Evolutionary conservation across 2,113 vertebrate species (phyloP).

Genomic region (Climacteris rufus): DNA sequence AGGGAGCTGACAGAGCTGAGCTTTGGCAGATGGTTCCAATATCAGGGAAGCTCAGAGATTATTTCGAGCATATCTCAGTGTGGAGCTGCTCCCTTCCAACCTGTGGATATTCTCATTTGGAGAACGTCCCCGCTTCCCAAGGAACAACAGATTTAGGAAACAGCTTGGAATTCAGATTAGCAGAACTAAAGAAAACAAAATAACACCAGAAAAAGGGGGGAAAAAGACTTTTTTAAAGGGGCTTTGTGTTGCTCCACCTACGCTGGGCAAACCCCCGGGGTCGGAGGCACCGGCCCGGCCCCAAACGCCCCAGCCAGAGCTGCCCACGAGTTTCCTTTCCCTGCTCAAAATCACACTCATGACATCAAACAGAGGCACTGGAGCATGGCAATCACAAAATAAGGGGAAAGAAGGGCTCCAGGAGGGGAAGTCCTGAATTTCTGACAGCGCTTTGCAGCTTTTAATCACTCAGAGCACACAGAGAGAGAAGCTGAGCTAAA

Average conservation of each 20-base stretch:
- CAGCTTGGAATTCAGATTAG: constrained; percentile 9
- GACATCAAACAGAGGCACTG: background rate
- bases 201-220: background rate
- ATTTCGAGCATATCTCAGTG: background rate
- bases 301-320: background rate
- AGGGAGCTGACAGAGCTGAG: background rate
- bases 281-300: background rate
- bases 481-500: constrained; percentile 29
- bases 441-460: constrained; percentile 35
- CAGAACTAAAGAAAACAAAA: background rate
- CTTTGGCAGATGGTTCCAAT: constrained; percentile 35
- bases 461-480: background rate
- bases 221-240: background rate
- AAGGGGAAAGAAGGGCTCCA: constrained; percentile 21
- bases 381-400: constrained; percentile 7
- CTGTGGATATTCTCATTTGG: background rate
- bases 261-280: background rate
- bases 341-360: background rate
- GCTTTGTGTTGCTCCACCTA: background rate
- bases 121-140: background rate
- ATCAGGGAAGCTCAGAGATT: background rate
- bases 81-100: background rate
- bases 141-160: background rate
- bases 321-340: background rate
- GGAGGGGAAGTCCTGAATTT: constrained; percentile 39